These are phyloP conservation scores for Cantharis nigra DNA, from an alignment of 2,888 invertebrate genomes.

Conservation along the genomic window DNA sequence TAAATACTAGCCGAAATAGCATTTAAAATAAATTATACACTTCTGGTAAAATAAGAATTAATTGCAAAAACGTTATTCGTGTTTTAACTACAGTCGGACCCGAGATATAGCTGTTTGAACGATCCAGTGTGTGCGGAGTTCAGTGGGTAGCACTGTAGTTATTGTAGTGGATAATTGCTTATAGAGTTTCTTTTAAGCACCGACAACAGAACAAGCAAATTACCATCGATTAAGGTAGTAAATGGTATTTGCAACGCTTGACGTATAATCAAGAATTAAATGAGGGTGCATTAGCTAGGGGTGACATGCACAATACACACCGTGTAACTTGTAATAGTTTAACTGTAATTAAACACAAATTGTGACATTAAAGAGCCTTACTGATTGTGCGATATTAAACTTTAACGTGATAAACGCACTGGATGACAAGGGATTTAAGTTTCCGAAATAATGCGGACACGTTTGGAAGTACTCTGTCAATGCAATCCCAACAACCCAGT, in stretches of 20 bases:
- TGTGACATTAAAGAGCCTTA: conserved; percentile 7
- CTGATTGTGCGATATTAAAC: conserved; percentile 16
- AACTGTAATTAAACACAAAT: conserved; percentile 16
- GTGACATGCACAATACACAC: conserved; percentile 21
- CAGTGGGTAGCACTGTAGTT: background rate
- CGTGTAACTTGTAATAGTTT: conserved; percentile 14
- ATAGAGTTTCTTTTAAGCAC: background rate
- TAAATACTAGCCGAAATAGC: background rate
- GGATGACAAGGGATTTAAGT: conserved; percentile 10
- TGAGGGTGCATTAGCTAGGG: conserved; percentile 18
- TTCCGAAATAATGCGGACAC: conserved; percentile 13
- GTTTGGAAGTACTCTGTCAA: conserved; percentile 24
- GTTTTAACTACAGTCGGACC: background rate
- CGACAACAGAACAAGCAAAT: background rate
- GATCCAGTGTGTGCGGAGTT: too few relatives aligned
- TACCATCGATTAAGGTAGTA: background rate
- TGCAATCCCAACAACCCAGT: conserved; percentile 19
- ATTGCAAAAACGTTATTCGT: background rate
- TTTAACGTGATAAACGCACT: conserved; percentile 12
- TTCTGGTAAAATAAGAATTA: background rate
- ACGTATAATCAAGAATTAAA: conserved; percentile 11
- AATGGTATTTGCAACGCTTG: conserved; percentile 23
- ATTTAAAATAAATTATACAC: background rate
- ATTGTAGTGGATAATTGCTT: background rate
- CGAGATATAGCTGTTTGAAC: background rate